Base-by-base conservation (phyloP, 2,113 vertebrate species). In the Ceyx margarethae region DNA sequence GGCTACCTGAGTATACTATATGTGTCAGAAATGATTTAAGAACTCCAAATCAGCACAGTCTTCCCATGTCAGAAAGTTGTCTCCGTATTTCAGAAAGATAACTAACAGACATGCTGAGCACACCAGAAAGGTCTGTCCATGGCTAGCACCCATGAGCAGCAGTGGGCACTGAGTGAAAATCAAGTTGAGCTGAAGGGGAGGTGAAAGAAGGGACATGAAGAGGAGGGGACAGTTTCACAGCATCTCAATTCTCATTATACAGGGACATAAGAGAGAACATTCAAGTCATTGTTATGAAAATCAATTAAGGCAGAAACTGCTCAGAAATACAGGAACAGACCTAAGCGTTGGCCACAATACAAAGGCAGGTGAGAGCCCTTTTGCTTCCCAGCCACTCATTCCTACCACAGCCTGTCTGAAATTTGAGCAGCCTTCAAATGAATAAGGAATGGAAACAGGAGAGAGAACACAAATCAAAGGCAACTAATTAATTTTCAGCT, bases 401-500 rank as follows among this genome's bases (percentile, higher is more conserved):
- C 67, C 76, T 62, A 87, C 72, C 68, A 69, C 56, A 92, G 81
- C 20, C 61, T 72, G 66, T 46, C 80, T 79, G 95, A 83, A 97
- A 97, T 45, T 10, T 40, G 82, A 97, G 86, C 87, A 87, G 81
- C 84, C 81, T 71, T 62, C 94, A 94, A 85, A 95, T 12, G 53
- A 48, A 50, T 31, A 73, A 88, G 58, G 51, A 69, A 77, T 62
- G 73, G 67, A 81, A 95, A 75, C 0, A 35, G 35, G 78, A 94
- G 91, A 95, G 92, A 68, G 66, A 90, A 68, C 94, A 75, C 73
- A 91, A 92, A 91, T 88, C 81, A 94, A 90, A 87, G 51, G 17
- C 74, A 80, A 66, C 50, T 54, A 82, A 73, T 69, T 82, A 20
- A 73, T 95, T 90, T 65, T 82, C 48, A 77, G 64, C 75, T 91